Evolutionary conservation across 2,888 invertebrate species (phyloP), one percentile per base, ranked within the genome.

Genomic region (Sarcophaga subvicina): DNA sequence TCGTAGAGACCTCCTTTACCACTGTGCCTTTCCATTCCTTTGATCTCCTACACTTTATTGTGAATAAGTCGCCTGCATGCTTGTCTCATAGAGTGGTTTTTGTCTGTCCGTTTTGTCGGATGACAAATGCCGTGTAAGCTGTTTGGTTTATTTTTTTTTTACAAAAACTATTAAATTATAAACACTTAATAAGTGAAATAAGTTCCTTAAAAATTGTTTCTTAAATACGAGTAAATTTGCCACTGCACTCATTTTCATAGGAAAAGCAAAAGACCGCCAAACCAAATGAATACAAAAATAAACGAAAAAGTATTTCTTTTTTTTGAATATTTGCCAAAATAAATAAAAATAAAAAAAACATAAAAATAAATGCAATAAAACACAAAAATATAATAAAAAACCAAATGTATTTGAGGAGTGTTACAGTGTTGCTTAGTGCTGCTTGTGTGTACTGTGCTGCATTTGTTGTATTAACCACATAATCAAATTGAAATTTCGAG

Each of bases 121-220:
- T 80, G 69, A 62, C 69, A 81, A 75, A 75, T 75, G 63, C 69
- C 75, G 69, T 81, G 75, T 70, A 75, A 75, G 69, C 64, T 75
- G 70, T 73, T 70, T 37, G 8, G 37, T 8, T 0, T 37, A 1
- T 37, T 37, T 37, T 80, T 76, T 84, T 45, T 60, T 64, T 25
- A 66, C 63, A 76, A 75, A 54, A 84, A 80, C 84, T 80, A 84
- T 84, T 79, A 75, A 80, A 69, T 73, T 84, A 80, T 84, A 84
- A 80, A 80, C 79, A 84, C 83, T 84, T 75, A 80, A 80, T 84
- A 84, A 71, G 80, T 64, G 75, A 84, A 84, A 80, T 76, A 59
- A 80, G 84, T 76, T 84, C 71, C 75, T 84, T 80, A 45, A 75
- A 80, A 75, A 70, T 71, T 66, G 54, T 49, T 76, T 66, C 59